Evolutionary conservation across 2,888 invertebrate species (phyloP), one percentile per base, ranked within the genome.

Genomic region (Andrena praecox): DNA sequence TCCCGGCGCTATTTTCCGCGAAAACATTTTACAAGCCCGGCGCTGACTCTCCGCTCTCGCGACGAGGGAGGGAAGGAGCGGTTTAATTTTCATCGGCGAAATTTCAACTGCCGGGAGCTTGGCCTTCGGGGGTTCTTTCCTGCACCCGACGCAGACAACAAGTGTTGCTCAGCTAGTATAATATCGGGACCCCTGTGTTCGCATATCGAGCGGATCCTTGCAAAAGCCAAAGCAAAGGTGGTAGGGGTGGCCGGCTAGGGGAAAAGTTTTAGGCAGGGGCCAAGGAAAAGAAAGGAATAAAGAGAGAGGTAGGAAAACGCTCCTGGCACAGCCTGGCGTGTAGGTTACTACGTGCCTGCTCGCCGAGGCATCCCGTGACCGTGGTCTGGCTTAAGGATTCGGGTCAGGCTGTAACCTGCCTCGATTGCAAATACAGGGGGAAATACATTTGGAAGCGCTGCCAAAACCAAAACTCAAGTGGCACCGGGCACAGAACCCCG

Each of bases 401-500:
- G 91, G 90, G 91, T 93, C 92, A 92, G 91, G 88, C 89, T 89
- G 90, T 90, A 90, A 89, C 92, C 91, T 91, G 91, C 88, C 91
- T 92, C 91, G 91, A 92, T 92, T 92, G 90, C 91, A 91, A 92
- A 92, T 92, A 92, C 90, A 85, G 85, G 82, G 77, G 89, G 89
- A 90, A 89, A 91, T 90, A 89, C 89, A 88, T 87, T 90, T 89
- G 88, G 91, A 91, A 89, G 85, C 88, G 79, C 86, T 92, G 92
- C 91, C 92, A 92, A 92, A 92, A 92, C 89, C 91, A 91, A 92
- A 91, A 91, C 91, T 91, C 91, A 89, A 91, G 90, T 90, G 87
- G 85, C 85, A 88, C 81, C 73, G 84, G 83, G 82, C 75, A 86
- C 78, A 78, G 81, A 82, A 82, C 72, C 82, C 77, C 70, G 42